Conservation (phyloP, 2,113 vertebrate genomes). For the Sceloporus undulatus region DNA sequence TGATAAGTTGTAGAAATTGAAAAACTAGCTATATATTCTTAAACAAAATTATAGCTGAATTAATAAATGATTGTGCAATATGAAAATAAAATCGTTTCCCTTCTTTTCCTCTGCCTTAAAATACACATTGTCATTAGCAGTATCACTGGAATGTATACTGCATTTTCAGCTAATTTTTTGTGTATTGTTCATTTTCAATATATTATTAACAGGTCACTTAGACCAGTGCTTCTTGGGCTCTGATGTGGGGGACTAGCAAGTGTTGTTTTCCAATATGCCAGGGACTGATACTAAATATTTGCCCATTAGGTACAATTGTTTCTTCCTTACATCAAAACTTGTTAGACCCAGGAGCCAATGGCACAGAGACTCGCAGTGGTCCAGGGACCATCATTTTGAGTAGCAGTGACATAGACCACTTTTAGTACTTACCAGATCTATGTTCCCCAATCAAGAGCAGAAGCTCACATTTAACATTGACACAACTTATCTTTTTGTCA, state of each 20-base stretch:
- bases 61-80: not conserved
- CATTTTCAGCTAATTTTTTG: not conserved
- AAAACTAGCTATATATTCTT: not conserved
- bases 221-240: no score
- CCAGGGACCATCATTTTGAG: no score
- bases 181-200: not conserved
- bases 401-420: not conserved
- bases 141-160: not conserved
- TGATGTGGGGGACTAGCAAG: no score
- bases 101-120: not conserved
- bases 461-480: not conserved
- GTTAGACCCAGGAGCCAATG: no score
- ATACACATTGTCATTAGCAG: not conserved
- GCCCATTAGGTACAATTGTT: no score
- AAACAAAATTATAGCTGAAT: not conserved
- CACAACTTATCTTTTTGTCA: not conserved
- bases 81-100: not conserved
- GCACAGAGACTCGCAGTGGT: no score
- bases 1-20: slow-evolving; percentile 5
- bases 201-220: not conserved
- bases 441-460: not conserved
- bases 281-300: no score
- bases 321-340: no score
- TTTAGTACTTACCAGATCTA: not conserved
- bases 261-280: no score